Percentiles rank a stretch among this genome's conserved stretches.
Evolutionary conservation across 2,797 vertebrate genomes (phyloP).

Genomic region (Philypnodon macrostomus): DNA sequence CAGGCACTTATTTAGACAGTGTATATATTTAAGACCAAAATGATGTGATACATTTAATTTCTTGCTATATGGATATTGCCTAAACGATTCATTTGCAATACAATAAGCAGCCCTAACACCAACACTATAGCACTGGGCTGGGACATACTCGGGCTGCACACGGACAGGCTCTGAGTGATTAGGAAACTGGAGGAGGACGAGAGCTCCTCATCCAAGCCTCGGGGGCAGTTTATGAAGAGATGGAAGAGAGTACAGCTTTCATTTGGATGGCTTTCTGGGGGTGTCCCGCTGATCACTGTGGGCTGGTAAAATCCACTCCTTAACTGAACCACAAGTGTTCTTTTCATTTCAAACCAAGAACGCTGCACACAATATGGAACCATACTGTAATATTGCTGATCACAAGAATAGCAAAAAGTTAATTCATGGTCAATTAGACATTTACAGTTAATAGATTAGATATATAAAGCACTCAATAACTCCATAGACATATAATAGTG

Average conservation of each 20-base stretch:
- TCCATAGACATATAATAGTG: no score
- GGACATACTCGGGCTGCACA: constrained; percentile 16
- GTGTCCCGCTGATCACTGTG: constrained; percentile 28
- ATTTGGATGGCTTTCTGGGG: constrained; percentile 42
- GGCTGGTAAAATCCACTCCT: constrained; percentile 24
- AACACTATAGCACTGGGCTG: constrained; percentile 16
- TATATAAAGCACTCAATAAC: no score
- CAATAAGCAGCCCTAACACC: no score
- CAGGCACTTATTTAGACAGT: no score
- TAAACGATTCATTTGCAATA: no score
- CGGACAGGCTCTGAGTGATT: constrained; percentile 32
- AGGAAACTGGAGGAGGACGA: constrained; percentile 32
- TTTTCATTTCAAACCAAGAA: constrained; percentile 19
- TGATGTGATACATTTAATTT: no score
- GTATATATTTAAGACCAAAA: no score
- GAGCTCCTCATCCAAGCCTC: constrained; percentile 36
- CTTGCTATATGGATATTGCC: no score
- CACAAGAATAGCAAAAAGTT: not conserved
- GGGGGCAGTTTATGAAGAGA: constrained; percentile 35
- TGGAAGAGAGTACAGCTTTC: constrained; percentile 46
- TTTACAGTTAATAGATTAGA: no score
- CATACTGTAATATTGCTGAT: no score
- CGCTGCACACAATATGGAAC: not conserved
- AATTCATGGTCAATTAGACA: no score
- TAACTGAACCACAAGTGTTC: constrained; percentile 10